Evolutionary conservation across 2,113 vertebrate genomes (phyloP).

Genomic region (Oriolus oriolus): DNA sequence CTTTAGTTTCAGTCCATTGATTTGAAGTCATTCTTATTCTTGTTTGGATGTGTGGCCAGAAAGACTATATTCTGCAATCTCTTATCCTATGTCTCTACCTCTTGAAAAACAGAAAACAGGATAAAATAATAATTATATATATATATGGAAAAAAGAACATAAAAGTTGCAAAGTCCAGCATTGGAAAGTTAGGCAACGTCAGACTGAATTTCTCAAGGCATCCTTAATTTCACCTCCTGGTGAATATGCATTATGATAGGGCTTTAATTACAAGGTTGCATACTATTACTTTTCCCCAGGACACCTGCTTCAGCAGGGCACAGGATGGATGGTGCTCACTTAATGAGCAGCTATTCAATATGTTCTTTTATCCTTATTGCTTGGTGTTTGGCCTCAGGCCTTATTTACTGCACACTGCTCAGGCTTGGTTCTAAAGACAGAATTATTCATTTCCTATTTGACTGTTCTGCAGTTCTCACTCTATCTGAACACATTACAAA

Average conservation of each 20-base stretch:
- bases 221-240: slow-evolving; percentile 49
- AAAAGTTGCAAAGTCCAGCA: background rate
- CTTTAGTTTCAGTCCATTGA: background rate
- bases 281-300: slow-evolving; percentile 62
- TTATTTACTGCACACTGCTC: slow-evolving; percentile 56
- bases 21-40: background rate
- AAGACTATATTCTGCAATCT: background rate
- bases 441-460: slow-evolving; percentile 53
- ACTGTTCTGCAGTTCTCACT: slow-evolving; percentile 1
- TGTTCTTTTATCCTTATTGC: slow-evolving; percentile 62
- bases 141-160: background rate
- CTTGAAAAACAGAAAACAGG: background rate
- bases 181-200: background rate
- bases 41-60: background rate
- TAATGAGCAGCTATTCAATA: slow-evolving; percentile 64
- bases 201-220: slow-evolving; percentile 30
- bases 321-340: slow-evolving; percentile 49
- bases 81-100: background rate
- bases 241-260: slow-evolving; percentile 56
- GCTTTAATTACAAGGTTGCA: slow-evolving; percentile 63
- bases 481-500: background rate
- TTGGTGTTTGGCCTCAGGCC: slow-evolving; percentile 54
- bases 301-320: slow-evolving; percentile 57
- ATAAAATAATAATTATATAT: background rate
- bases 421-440: slow-evolving; percentile 42